These are phyloP conservation scores for Leptopilina syphax DNA, from an alignment of 2,888 invertebrate genomes.

Conservation along the genomic window DNA sequence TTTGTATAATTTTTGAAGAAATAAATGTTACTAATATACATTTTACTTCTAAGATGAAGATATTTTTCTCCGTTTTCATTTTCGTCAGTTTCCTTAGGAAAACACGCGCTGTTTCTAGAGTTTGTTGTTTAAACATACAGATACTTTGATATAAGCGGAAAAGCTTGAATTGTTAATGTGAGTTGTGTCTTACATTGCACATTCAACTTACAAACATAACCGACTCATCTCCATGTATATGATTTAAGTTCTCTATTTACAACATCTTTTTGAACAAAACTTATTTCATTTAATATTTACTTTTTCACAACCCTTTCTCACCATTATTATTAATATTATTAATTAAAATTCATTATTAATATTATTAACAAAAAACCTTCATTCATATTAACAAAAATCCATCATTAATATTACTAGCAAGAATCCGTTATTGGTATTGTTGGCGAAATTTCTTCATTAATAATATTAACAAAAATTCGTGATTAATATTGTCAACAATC, in stretches of 20 bases:
- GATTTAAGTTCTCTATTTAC: slow-evolving; percentile 17
- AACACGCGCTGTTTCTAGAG: not conserved
- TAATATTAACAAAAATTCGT: no score
- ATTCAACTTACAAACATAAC: slow-evolving; percentile 22
- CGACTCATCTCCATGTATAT: slow-evolving; percentile 24
- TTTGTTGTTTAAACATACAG: not conserved
- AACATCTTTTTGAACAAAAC: not conserved
- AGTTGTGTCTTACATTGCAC: slow-evolving; percentile 20
- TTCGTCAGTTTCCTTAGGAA: not conserved
- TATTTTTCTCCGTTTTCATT: not conserved
- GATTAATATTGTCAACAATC: no score
- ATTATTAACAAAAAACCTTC: no score
- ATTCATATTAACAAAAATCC: no score
- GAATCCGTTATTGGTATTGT: no score
- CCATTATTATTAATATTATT: no score
- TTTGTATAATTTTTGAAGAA: not conserved
- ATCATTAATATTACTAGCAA: no score
- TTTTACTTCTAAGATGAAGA: not conserved
- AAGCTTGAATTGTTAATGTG: slow-evolving; percentile 32
- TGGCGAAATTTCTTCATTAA: no score
- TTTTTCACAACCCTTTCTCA: no score
- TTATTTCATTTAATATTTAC: not conserved
- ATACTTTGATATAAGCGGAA: slow-evolving; percentile 23
- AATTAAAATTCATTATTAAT: no score
- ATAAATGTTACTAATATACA: not conserved